Conservation (phyloP, 2,797 vertebrate genomes). For the Distichodus sexfasciatus region DNA sequence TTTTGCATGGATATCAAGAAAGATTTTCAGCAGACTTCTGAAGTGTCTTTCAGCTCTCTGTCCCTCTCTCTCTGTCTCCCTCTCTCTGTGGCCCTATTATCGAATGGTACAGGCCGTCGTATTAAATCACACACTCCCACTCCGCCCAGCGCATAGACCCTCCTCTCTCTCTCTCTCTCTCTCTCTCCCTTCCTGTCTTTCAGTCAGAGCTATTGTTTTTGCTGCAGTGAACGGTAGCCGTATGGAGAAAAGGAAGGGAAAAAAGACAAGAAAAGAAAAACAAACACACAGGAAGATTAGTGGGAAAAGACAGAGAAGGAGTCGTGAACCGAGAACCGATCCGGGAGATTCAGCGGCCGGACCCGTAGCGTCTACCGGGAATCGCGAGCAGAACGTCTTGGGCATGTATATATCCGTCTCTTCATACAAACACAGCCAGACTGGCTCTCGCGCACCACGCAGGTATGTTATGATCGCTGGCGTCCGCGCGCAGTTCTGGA, state of each 20-base stretch:
- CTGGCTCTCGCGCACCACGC: background rate
- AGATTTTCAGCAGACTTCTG: no score
- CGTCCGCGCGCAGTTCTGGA: slow-evolving; percentile 39
- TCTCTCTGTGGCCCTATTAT: slow-evolving; percentile 42
- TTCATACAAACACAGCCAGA: background rate
- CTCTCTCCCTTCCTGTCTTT: slow-evolving; percentile 60
- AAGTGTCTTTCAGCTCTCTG: no score
- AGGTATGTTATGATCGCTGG: slow-evolving; percentile 43
- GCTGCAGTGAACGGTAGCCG: slow-evolving; percentile 81
- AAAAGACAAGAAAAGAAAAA: slow-evolving; percentile 56
- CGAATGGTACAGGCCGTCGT: slow-evolving; percentile 76
- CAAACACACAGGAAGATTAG: slow-evolving; percentile 59
- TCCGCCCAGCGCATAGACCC: slow-evolving; percentile 20
- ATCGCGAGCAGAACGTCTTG: no score
- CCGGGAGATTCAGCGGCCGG: slow-evolving; percentile 50
- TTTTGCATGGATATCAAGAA: no score
- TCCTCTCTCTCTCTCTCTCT: slow-evolving; percentile 19
- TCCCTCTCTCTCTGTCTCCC: background rate
- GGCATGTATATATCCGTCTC: background rate
- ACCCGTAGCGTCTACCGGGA: no score
- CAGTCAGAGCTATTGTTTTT: slow-evolving; percentile 81
- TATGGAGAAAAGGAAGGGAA: slow-evolving; percentile 45
- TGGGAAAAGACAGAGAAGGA: slow-evolving; percentile 55
- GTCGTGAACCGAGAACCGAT: slow-evolving; percentile 48
- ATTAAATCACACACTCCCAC: slow-evolving; percentile 67